Evolutionary conservation across 2,888 invertebrate genomes (phyloP).

Genomic region (Polyommatus iphigenia): DNA sequence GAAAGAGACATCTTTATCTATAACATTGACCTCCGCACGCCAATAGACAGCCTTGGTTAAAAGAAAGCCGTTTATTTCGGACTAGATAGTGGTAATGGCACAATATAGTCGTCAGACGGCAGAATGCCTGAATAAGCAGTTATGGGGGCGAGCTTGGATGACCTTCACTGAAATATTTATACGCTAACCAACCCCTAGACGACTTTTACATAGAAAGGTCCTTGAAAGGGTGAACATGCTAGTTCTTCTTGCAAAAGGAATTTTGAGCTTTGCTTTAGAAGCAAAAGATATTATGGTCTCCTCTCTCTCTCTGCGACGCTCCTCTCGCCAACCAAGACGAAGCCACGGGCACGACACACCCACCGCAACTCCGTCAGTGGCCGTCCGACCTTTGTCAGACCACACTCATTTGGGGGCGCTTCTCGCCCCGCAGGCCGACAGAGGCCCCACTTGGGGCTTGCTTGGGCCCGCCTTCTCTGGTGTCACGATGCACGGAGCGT

Average conservation of each 20-base stretch:
- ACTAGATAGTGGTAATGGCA: background rate
- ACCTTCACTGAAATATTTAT: background rate
- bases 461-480: no score
- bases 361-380: no score
- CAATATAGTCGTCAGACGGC: conserved; percentile 6
- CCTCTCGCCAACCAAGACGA: no score
- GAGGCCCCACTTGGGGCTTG: no score
- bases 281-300: background rate
- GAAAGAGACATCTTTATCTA: background rate
- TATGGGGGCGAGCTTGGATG: background rate
- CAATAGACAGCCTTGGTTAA: conserved; percentile 19
- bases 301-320: no score
- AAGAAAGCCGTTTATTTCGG: conserved; percentile 8
- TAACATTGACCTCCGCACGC: conserved; percentile 29
- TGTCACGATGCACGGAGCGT: no score
- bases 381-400: no score
- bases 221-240: background rate
- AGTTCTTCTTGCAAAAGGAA: background rate
- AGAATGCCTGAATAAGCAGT: background rate
- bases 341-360: no score
- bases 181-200: background rate
- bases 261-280: background rate
- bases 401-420: no score
- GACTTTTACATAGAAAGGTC: background rate
- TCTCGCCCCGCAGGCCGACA: no score